Conservation (phyloP, 23 tunicate genomes). For the Clavelina lepadiformis region DNA sequence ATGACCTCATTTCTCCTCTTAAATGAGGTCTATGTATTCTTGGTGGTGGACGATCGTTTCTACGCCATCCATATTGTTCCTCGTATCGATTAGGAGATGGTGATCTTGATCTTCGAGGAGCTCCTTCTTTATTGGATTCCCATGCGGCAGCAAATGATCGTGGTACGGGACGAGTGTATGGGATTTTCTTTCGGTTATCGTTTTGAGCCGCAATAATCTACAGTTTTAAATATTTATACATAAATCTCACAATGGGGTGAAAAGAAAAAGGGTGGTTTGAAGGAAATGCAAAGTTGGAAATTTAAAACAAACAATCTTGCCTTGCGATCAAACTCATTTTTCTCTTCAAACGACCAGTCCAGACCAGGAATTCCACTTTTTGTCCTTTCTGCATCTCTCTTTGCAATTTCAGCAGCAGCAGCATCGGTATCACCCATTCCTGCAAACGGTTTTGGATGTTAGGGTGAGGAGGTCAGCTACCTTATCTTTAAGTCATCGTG, state of each 20-base stretch:
- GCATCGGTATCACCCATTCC: slow-evolving; percentile 92
- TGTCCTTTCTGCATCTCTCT: slow-evolving; percentile 57
- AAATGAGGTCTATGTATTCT: slow-evolving; percentile 1
- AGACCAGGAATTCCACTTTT: slow-evolving; percentile 85
- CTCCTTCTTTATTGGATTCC: slow-evolving; percentile 93
- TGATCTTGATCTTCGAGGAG: slow-evolving; percentile 45
- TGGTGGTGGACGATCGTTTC: slow-evolving; percentile 28
- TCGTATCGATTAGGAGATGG: slow-evolving; percentile 51
- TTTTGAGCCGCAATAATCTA: slow-evolving; percentile 16
- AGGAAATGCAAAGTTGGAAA: background rate
- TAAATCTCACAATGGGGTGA: too few relatives aligned
- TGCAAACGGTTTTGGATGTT: too few relatives aligned
- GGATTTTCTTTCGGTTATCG: slow-evolving; percentile 68
- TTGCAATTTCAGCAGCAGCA: slow-evolving; percentile 74
- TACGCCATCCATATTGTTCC: slow-evolving; percentile 24
- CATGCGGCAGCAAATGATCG: slow-evolving; percentile 91
- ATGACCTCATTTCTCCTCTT: background rate
- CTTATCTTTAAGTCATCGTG: too few relatives aligned
- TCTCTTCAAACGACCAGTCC: slow-evolving; percentile 88
- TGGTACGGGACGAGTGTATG: slow-evolving; percentile 94
- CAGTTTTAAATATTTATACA: too few relatives aligned
- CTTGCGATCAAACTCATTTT: slow-evolving; percentile 86
- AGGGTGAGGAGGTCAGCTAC: too few relatives aligned
- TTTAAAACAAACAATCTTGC: slow-evolving; percentile 11
- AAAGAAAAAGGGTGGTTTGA: too few relatives aligned